Conservation (phyloP, 1,140 invertebrate genomes). For the Olivierus martensii region DNA sequence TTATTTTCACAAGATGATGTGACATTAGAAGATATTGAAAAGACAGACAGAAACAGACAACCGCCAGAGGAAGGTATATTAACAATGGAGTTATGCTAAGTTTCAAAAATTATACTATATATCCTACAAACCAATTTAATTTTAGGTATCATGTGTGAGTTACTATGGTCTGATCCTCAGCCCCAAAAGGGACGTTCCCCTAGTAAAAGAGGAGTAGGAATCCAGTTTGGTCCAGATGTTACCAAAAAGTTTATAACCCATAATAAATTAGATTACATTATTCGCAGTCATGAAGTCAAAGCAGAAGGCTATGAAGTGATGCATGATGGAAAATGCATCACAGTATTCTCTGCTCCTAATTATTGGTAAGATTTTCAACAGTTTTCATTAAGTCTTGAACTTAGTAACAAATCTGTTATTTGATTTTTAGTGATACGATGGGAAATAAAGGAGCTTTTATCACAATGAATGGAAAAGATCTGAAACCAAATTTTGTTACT, state of each 20-base stretch:
- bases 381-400: background rate
- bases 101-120: too few relatives aligned
- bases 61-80: slow-evolving; percentile 87
- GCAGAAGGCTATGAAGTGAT: slow-evolving; percentile 87
- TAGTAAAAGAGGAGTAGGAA: slow-evolving; percentile 92
- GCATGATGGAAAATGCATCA: slow-evolving; percentile 88
- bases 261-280: slow-evolving; percentile 85
- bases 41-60: slow-evolving; percentile 80
- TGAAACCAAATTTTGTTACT: slow-evolving; percentile 77
- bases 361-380: slow-evolving; percentile 61
- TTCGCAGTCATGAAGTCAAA: slow-evolving; percentile 97
- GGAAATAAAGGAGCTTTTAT: slow-evolving; percentile 97
- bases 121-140: slow-evolving; percentile 8
- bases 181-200: slow-evolving; percentile 65
- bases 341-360: slow-evolving; percentile 96
- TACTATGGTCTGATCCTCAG: slow-evolving; percentile 97
- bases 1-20: slow-evolving; percentile 78
- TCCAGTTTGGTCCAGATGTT: slow-evolving; percentile 97
- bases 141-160: slow-evolving; percentile 83
- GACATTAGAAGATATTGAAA: slow-evolving; percentile 75
- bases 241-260: slow-evolving; percentile 68
- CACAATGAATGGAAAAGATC: slow-evolving; percentile 76
- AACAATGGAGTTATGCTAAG: too few relatives aligned
- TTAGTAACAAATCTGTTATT: background rate
- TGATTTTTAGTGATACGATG: slow-evolving; percentile 84